A percentile compares a stretch with the other conserved stretches of the same genome.
phyloP scores from a whole-genome alignment of 2,797 vertebrate genomes.

The Neostethus bicornis region DNA sequence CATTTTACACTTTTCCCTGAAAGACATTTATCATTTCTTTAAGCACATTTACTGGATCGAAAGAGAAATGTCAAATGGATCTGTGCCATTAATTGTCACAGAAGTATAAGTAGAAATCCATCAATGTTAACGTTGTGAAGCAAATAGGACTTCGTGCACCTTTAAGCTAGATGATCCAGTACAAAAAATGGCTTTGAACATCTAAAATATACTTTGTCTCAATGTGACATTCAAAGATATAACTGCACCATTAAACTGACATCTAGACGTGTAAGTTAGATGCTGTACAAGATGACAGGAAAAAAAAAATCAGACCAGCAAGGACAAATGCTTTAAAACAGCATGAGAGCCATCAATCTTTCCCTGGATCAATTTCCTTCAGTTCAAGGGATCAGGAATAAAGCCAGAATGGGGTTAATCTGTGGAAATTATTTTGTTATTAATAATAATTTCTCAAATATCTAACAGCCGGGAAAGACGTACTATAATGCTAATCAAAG shows the following conservation, averaged over 20 bases:
- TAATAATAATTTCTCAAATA: slow-evolving; percentile 87
- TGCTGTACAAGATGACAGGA: slow-evolving; percentile 47
- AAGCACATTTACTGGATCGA: no score
- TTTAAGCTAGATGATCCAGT: not conserved
- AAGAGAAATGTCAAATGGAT: no score
- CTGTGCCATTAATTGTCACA: no score
- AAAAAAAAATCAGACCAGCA: slow-evolving; percentile 65
- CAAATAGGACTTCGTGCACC: not conserved
- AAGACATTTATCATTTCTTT: no score
- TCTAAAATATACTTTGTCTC: slow-evolving; percentile 56
- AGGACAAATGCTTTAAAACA: slow-evolving; percentile 82
- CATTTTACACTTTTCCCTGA: no score
- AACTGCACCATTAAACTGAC: slow-evolving; percentile 77
- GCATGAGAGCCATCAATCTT: slow-evolving; percentile 82
- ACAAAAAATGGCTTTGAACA: not conserved
- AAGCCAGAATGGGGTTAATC: slow-evolving; percentile 84
- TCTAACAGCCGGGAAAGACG: slow-evolving; percentile 78
- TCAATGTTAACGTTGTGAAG: not conserved
- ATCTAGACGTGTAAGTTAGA: slow-evolving; percentile 38
- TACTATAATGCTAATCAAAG: slow-evolving; percentile 83
- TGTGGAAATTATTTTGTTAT: slow-evolving; percentile 85
- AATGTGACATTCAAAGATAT: slow-evolving; percentile 80
- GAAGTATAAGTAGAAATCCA: no score
- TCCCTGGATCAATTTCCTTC: slow-evolving; percentile 81
- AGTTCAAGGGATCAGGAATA: slow-evolving; percentile 78